Conservation (phyloP, 1,140 invertebrate species). For the Chrysomallon squamiferum region DNA sequence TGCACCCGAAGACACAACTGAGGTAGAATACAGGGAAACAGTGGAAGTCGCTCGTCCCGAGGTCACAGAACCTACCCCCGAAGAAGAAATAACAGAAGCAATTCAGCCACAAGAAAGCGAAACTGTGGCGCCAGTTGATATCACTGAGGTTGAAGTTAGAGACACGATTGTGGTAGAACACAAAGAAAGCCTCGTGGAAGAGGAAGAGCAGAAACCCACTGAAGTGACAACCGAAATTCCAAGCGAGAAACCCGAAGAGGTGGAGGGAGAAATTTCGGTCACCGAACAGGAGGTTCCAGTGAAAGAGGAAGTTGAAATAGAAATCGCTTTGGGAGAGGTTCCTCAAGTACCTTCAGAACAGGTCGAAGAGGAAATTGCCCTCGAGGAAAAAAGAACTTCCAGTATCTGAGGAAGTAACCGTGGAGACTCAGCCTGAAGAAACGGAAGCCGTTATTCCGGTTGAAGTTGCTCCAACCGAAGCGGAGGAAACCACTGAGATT, state of each 20-base stretch:
- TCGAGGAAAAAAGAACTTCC: too few relatives aligned
- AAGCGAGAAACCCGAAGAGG: too few relatives aligned
- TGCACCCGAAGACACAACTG: conserved; percentile 2
- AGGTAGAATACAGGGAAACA: background rate
- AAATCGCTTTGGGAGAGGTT: too few relatives aligned
- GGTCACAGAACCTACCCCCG: background rate
- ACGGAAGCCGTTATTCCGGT: too few relatives aligned
- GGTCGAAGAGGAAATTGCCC: background rate
- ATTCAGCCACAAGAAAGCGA: background rate
- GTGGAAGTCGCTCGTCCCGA: background rate
- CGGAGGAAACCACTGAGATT: background rate
- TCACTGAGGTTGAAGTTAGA: conserved; percentile 1
- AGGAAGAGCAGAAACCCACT: background rate
- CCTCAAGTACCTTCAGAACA: background rate
- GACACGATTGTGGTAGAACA: background rate
- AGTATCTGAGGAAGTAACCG: too few relatives aligned
- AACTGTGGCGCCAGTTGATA: background rate
- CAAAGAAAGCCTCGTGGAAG: background rate
- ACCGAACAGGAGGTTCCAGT: too few relatives aligned
- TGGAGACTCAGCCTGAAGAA: background rate
- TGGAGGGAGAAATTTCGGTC: too few relatives aligned
- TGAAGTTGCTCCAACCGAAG: too few relatives aligned
- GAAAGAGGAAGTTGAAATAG: too few relatives aligned
- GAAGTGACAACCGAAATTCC: too few relatives aligned
- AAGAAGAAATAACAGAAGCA: background rate